phyloP scores from a whole-genome alignment of 2,888 invertebrate species.

The Epirrita christyi region DNA sequence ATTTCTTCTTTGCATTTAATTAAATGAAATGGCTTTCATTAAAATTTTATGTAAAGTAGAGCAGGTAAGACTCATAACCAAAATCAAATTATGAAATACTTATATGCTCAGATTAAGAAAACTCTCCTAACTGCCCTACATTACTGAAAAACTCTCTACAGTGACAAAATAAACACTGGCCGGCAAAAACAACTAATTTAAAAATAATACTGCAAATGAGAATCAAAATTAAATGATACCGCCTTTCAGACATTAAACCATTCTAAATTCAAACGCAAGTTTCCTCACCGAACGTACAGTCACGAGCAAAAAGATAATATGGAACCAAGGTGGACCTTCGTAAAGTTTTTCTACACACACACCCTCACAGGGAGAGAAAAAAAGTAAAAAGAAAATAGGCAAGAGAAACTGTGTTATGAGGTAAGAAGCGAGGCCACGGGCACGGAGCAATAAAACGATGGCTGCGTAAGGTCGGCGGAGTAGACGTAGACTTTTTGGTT shows the following conservation, averaged over 20 bases:
- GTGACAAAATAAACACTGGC: too few relatives aligned
- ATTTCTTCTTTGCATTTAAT: conserved; percentile 62
- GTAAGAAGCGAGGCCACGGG: conserved; percentile 79
- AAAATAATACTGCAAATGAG: too few relatives aligned
- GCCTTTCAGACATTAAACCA: too few relatives aligned
- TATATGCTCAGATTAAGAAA: too few relatives aligned
- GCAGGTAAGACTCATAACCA: background rate
- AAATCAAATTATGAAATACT: too few relatives aligned
- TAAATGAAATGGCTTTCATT: conserved; percentile 69
- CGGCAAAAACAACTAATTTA: too few relatives aligned
- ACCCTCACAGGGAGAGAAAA: conserved; percentile 52
- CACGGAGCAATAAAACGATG: conserved; percentile 80
- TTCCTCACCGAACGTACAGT: conserved; percentile 26
- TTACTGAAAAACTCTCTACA: too few relatives aligned
- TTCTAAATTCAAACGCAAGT: conserved; percentile 53
- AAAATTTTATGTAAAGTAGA: conserved; percentile 42
- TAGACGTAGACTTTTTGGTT: conserved; percentile 66
- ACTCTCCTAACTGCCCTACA: too few relatives aligned
- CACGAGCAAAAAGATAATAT: conserved; percentile 23
- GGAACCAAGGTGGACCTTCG: conserved; percentile 26
- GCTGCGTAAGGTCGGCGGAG: conserved; percentile 72
- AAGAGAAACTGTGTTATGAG: conserved; percentile 82
- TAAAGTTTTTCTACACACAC: conserved; percentile 63
- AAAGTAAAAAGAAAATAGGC: conserved; percentile 53
- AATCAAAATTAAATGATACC: too few relatives aligned